Evolutionary conservation across 64 coral and sea anemone genomes (phyloP).

Genomic region (Montipora capricornis): DNA sequence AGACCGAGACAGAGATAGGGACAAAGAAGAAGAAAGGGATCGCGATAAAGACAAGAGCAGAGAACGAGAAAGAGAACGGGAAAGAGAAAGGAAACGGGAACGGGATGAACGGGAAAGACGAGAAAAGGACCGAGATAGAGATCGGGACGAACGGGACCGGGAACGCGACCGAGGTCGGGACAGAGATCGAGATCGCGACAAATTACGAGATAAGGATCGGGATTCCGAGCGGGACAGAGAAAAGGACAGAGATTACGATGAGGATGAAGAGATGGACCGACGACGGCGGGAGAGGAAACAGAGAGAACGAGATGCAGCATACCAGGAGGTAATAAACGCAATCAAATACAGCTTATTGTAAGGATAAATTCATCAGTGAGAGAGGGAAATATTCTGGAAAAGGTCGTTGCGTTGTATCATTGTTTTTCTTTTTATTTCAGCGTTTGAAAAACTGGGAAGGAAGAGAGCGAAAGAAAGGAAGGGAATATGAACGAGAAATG

Average conservation of each 20-base stretch:
- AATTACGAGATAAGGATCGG: constrained; percentile 82
- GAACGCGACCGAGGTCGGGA: constrained; percentile 75
- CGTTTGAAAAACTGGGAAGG: constrained; percentile 93
- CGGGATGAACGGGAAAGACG: constrained; percentile 72
- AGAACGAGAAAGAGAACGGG: constrained; percentile 80
- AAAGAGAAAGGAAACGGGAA: constrained; percentile 70
- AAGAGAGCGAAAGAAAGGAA: constrained; percentile 86
- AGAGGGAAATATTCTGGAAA: too few species aligned
- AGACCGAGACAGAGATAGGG: constrained; percentile 81
- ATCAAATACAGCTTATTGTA: too few species aligned
- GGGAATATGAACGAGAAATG: constrained; percentile 97
- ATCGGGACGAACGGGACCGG: constrained; percentile 56
- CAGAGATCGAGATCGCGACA: constrained; percentile 76
- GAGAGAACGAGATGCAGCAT: constrained; percentile 87
- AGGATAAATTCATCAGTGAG: too few species aligned
- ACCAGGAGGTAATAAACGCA: constrained; percentile 71
- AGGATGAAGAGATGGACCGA: constrained; percentile 87
- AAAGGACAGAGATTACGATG: constrained; percentile 89
- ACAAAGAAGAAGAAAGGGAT: constrained; percentile 51
- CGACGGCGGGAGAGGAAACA: constrained; percentile 88
- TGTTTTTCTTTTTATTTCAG: constrained; percentile 49
- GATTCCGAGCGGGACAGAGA: constrained; percentile 79
- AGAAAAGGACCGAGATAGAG: constrained; percentile 83
- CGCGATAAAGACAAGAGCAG: constrained; percentile 48
- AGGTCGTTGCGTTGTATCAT: too few species aligned